Evolutionary conservation across 2,797 vertebrate species (phyloP).

Genomic region (Tokudaia muenninki): DNA sequence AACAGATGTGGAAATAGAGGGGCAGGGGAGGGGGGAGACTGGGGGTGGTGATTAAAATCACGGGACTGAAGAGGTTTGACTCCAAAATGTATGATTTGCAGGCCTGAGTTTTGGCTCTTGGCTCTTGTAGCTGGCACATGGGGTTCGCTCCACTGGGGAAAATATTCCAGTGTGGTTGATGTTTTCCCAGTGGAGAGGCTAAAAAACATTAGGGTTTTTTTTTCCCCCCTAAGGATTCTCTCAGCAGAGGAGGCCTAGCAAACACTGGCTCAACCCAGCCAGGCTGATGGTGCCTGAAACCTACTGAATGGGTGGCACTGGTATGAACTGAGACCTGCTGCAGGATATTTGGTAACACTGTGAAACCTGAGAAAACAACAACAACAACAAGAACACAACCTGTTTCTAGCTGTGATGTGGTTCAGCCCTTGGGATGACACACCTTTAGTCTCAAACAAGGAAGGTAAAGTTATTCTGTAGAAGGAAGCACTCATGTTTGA

Average conservation of each 20-base stretch:
- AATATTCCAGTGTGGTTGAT: conserved; percentile 43
- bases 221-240: conserved; percentile 15
- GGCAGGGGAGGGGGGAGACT: not conserved
- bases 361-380: not conserved
- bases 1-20: not conserved
- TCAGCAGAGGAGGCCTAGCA: not conserved
- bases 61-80: not conserved
- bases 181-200: not conserved
- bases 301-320: not conserved
- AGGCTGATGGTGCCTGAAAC: not conserved
- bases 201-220: not conserved
- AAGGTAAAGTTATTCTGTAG: not conserved
- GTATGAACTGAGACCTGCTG: not conserved
- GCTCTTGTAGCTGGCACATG: not conserved
- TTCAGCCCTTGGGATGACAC: not conserved
- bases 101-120: not conserved
- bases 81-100: not conserved
- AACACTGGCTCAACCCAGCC: not conserved
- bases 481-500: not conserved
- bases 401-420: not conserved
- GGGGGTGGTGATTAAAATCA: not conserved
- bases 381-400: not conserved
- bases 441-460: not conserved
- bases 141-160: not conserved
- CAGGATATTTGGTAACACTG: not conserved